A percentile compares a stretch with the other conserved stretches of the same genome.
phyloP scores from a whole-genome alignment of 1,140 invertebrate genomes.

The Atta colombica region DNA sequence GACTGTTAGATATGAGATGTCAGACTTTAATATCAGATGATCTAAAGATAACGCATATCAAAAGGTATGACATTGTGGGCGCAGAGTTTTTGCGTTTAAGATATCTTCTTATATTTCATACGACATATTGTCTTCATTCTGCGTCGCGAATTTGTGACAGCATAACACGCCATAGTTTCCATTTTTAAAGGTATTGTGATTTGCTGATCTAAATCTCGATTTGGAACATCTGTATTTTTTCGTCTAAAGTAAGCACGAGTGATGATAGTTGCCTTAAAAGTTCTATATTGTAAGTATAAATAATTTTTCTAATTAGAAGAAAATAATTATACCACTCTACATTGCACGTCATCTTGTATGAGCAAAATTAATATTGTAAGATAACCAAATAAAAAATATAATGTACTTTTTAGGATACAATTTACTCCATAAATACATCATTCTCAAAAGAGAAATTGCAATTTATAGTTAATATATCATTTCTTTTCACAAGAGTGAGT shows the following conservation, averaged over 20 bases:
- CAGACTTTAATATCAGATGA: constrained; percentile 52
- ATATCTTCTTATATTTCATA: background rate
- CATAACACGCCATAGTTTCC: background rate
- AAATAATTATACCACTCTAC: background rate
- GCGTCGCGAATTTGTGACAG: background rate
- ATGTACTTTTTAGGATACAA: constrained; percentile 36
- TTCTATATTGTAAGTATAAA: constrained; percentile 38
- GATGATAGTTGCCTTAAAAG: background rate
- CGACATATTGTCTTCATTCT: background rate
- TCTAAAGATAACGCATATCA: constrained; percentile 59
- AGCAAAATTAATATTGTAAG: constrained; percentile 25
- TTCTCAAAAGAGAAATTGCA: background rate
- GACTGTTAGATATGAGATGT: constrained; percentile 38
- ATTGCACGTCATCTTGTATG: background rate
- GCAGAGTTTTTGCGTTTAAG: constrained; percentile 16
- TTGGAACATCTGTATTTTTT: background rate
- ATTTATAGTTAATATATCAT: constrained; percentile 11
- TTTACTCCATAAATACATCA: background rate
- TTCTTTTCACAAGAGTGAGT: constrained; percentile 59
- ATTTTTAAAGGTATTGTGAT: background rate
- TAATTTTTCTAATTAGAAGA: constrained; percentile 24
- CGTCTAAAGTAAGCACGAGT: background rate
- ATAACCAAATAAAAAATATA: constrained; percentile 5
- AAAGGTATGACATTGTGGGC: constrained; percentile 38
- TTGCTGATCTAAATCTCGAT: background rate